Conservation (phyloP, 2,797 vertebrate species). For the Chaunax sp. region DNA sequence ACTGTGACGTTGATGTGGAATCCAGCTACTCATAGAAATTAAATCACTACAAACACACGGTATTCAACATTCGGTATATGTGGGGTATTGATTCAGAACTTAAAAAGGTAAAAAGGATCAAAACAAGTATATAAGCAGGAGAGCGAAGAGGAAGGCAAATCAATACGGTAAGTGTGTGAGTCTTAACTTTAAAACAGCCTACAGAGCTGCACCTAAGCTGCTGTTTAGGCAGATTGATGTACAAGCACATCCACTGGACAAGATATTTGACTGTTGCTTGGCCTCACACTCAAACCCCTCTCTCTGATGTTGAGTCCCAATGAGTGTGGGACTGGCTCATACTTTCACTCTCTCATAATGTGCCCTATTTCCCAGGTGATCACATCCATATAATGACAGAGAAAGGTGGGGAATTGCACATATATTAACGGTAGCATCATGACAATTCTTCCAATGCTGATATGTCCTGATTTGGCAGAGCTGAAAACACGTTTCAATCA, state of each 20-base stretch:
- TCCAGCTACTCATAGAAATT: slow-evolving; percentile 43
- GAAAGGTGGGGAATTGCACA: background rate
- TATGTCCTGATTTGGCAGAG: background rate
- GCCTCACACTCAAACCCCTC: slow-evolving; percentile 24
- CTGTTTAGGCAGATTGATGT: slow-evolving; percentile 43
- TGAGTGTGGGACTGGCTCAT: slow-evolving; percentile 27
- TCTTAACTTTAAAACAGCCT: slow-evolving; percentile 39
- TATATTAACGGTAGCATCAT: background rate
- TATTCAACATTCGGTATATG: background rate
- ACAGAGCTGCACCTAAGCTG: slow-evolving; percentile 56
- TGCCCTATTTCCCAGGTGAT: slow-evolving; percentile 52
- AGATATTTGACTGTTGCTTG: slow-evolving; percentile 24
- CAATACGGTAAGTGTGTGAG: slow-evolving; percentile 13
- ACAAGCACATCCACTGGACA: slow-evolving; percentile 52
- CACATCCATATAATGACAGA: background rate
- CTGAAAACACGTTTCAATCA: background rate
- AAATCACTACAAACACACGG: slow-evolving; percentile 49
- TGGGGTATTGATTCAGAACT: slow-evolving; percentile 20
- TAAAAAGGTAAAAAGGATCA: slow-evolving; percentile 6
- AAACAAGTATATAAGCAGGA: slow-evolving; percentile 9
- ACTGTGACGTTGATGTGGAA: slow-evolving; percentile 51
- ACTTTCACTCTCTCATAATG: slow-evolving; percentile 51
- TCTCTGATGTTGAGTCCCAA: slow-evolving; percentile 20
- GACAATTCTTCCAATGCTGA: background rate
- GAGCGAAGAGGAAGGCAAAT: slow-evolving; percentile 4